Conservation (phyloP, 2,888 invertebrate species). For the Drosophila subquinaria region DNA sequence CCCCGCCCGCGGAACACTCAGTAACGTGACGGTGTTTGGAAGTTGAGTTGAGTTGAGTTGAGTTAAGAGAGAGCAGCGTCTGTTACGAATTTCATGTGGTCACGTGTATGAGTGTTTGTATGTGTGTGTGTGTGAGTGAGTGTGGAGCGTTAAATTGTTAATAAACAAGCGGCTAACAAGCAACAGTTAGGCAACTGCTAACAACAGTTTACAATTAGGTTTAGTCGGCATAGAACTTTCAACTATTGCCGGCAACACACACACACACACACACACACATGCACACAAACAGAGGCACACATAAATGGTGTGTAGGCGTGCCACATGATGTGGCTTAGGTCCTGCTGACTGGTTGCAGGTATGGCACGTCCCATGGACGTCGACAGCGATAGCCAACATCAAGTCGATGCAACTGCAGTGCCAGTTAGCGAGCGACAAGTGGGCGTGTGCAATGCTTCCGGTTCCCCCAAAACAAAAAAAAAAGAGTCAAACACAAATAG, state of each 20-base stretch:
- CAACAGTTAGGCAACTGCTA: slow-evolving; percentile 73
- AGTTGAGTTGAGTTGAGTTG: slow-evolving; percentile 29
- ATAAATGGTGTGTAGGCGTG: slow-evolving; percentile 59
- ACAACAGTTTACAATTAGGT: slow-evolving; percentile 81
- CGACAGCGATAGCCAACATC: slow-evolving; percentile 35
- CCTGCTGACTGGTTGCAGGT: slow-evolving; percentile 46
- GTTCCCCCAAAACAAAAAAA: slow-evolving; percentile 64
- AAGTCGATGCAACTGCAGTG: slow-evolving; percentile 36
- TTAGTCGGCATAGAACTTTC: slow-evolving; percentile 67
- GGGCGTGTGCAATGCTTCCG: slow-evolving; percentile 75
- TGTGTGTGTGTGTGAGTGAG: slow-evolving; percentile 28
- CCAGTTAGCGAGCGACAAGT: slow-evolving; percentile 71
- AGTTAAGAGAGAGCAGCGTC: slow-evolving; percentile 51
- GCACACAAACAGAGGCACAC: background rate
- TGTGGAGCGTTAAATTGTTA: slow-evolving; percentile 81
- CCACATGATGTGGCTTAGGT: slow-evolving; percentile 32
- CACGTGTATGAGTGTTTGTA: slow-evolving; percentile 5
- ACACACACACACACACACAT: slow-evolving; percentile 2
- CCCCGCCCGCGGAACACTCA: background rate
- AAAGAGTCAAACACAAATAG: slow-evolving; percentile 44
- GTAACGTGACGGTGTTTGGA: background rate
- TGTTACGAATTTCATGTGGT: slow-evolving; percentile 35
- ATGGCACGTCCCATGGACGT: slow-evolving; percentile 55
- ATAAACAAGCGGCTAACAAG: slow-evolving; percentile 81
- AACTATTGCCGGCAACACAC: slow-evolving; percentile 68